Evolutionary conservation across 2,113 vertebrate genomes (phyloP), one percentile per base, ranked within the genome.

Genomic region (Anas platyrhynchos): DNA sequence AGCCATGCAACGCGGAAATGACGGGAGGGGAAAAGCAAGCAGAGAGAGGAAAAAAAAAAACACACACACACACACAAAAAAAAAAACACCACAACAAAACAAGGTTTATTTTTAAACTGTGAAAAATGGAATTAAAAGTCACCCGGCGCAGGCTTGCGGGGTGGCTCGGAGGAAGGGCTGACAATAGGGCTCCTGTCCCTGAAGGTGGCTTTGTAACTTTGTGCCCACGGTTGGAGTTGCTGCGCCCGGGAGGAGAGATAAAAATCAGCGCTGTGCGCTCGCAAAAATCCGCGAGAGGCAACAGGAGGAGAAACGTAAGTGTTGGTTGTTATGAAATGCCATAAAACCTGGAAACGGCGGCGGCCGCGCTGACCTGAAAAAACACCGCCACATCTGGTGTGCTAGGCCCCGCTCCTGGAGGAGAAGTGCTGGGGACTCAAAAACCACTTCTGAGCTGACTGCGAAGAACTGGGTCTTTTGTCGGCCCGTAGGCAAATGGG

Each of bases 371-470:
- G 92, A 92, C 86, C 71, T 93, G n/a, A 59, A 95, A 91, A 97
- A 89, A 48, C 62, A 52, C 67, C 52, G 90, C 36, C 71, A 91
- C 89, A 96, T 95, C 72, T 94, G 80, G 84, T 94, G 61, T 95
- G 95, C 93, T 95, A 95, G 97, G 97, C 96, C 97, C 79, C 7
- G 92, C 76, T 94, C 92, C 92, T 94, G 43, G 93, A 94, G 95
- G 61, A 56, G 87, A 59, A 96, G 83, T 80, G 86, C 44, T 96
- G 95, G 81, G 66, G 86, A 86, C 94, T 97, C 92, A 77, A 88
- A 88, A 97, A 79, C 88, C 88, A 66, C 86, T 85, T 95, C 83
- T 80, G 89, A 86, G 93, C 79, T 97, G 97, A 96, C 94, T 93
- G 72, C 32, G 56, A 96, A 94, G 82, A 88, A 16, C 94, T 79